Evolutionary conservation across 2,888 invertebrate genomes (phyloP).

Genomic region (Periphyllus acericola): DNA sequence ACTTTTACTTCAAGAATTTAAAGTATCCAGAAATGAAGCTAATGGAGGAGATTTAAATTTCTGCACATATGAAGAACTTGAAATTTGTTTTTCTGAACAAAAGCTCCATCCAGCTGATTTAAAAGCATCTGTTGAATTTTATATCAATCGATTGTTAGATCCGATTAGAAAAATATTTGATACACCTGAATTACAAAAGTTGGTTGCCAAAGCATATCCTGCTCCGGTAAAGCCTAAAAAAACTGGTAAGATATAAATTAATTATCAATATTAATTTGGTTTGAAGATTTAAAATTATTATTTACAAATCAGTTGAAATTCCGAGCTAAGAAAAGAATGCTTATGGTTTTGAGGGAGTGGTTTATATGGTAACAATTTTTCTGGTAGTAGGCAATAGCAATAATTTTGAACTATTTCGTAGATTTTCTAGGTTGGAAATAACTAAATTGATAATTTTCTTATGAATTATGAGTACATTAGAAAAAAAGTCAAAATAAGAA

Average conservation of each 20-base stretch:
- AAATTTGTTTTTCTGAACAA: constrained; percentile 82
- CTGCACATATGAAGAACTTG: constrained; percentile 79
- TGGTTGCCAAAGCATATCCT: constrained; percentile 88
- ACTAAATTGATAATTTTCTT: no score
- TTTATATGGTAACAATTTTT: no score
- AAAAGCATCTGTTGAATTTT: constrained; percentile 83
- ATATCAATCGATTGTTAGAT: constrained; percentile 86
- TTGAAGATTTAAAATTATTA: not conserved
- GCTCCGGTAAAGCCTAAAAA: constrained; percentile 71
- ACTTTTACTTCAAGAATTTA: constrained; percentile 71
- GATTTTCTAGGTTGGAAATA: no score
- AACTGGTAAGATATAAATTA: constrained; percentile 65
- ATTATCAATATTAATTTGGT: not conserved
- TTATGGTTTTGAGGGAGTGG: no score
- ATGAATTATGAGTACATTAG: no score
- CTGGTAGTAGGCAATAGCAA: no score
- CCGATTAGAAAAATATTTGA: constrained; percentile 90
- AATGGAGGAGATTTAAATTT: constrained; percentile 84
- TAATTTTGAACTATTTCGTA: no score
- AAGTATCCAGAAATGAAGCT: constrained; percentile 76
- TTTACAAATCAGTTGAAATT: not conserved
- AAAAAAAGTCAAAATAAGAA: no score
- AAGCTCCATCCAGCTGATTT: constrained; percentile 94
- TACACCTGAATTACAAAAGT: constrained; percentile 79
- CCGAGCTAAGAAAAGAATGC: no score